Base-by-base conservation (phyloP, 2,113 vertebrate species). In the Oriolus oriolus region DNA sequence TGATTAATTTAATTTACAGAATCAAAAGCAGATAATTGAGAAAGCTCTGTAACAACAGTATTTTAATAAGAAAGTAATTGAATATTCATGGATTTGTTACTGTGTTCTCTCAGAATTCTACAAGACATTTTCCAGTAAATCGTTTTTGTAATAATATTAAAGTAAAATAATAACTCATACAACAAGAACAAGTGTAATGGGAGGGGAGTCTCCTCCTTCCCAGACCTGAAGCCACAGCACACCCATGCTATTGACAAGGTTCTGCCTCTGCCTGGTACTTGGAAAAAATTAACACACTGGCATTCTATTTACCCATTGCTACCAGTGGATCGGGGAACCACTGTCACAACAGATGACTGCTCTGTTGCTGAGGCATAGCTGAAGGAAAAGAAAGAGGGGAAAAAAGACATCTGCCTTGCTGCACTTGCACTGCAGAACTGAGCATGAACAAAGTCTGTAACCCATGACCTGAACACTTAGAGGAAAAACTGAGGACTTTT, bases 291-390 rank as follows among this genome's bases (percentile, higher is more conserved):
- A 80, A 69, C 28, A n/a, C 26, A 2, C 31, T 45, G 13, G n/a
- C 31, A 18, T 42, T 37, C 39, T 37, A 18, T 60, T 49, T 56
- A 50, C 23, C 31, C 31, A 47, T n/a, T 0, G 1, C 15, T 45
- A 8, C 47, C 79, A 13, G 10, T 4, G 2, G 1, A 12, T 14
- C 1, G 0, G 17, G 71, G 57, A 74, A n/a, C 37, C 80, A 27
- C 54, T 3, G 1, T 28, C 69, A 31, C 16, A 8, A 78, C 10
- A 13, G 30, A 22, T 39, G 33, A 61, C 1, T 4, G 28, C 41
- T 57, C 20, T 45, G 11, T 16, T 39, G 35, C 57, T 49, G 52
- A 64, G 52, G 35, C n/a, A 74, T 47, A 16, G 4, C 9, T 39
- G 21, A 60, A 37, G 8, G 17, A 24, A 41, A 19, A 50, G 11